Percentiles rank a stretch among this genome's conserved stretches.
These are phyloP conservation scores for Cryptotermes secundus DNA, from an alignment of 1,140 invertebrate genomes.

Conservation along the genomic window DNA sequence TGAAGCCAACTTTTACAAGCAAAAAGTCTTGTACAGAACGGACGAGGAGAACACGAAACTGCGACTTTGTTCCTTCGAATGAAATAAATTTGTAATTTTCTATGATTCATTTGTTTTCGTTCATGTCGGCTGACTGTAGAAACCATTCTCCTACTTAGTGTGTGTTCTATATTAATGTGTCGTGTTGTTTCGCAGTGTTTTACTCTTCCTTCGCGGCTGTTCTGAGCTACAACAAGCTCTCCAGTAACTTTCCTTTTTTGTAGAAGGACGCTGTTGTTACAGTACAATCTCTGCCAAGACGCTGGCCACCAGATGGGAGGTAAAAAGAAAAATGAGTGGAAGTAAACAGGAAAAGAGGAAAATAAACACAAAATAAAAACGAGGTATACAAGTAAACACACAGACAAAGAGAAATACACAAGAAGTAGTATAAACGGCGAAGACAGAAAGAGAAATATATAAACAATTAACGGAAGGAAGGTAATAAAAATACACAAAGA, in stretches of 20 bases:
- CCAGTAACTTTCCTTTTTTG: background rate
- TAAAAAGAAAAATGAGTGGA: too few species aligned
- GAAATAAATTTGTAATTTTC: background rate
- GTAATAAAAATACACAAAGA: too few species aligned
- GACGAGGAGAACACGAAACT: background rate
- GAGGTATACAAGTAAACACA: too few species aligned
- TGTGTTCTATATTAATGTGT: constrained; percentile 22
- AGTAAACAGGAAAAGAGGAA: too few species aligned
- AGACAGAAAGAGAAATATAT: too few species aligned
- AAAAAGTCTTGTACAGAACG: too few species aligned
- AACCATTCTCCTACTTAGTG: constrained; percentile 13
- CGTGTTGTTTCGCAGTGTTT: background rate
- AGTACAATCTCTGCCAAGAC: background rate
- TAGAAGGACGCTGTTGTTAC: background rate
- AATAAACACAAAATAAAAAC: too few species aligned
- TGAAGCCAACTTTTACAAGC: too few species aligned
- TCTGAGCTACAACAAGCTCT: background rate
- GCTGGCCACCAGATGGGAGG: too few species aligned
- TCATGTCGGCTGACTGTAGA: constrained; percentile 15
- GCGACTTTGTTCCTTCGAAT: background rate
- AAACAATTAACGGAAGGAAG: too few species aligned
- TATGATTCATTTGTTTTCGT: constrained; percentile 26
- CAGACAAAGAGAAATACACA: too few species aligned
- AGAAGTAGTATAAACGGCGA: too few species aligned
- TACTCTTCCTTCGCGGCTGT: background rate